Evolutionary conservation across 2,797 vertebrate genomes (phyloP).

Genomic region (Alcedo atthis): DNA sequence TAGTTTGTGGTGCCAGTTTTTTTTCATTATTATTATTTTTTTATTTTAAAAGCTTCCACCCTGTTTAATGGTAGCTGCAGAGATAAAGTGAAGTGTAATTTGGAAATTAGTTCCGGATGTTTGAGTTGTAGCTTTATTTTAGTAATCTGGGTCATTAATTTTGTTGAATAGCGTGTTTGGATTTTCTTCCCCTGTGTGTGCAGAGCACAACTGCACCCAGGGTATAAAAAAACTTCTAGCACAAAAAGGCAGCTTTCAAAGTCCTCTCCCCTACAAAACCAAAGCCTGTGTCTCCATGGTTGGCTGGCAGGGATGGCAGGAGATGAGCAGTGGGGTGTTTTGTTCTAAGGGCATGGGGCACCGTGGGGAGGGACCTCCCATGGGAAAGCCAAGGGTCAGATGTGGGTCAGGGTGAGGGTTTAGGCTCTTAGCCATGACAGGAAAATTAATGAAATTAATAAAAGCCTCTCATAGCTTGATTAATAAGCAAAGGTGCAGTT

Average conservation of each 20-base stretch:
- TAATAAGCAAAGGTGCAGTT: neutral
- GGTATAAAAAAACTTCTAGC: neutral
- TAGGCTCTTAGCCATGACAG: neutral
- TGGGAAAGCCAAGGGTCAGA: neutral
- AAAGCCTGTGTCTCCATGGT: neutral
- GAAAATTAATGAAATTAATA: fast-evolving
- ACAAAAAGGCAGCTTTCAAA: neutral
- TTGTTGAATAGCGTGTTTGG: neutral
- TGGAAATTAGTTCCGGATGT: slow-evolving; percentile 37
- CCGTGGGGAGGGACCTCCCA: fast-evolving
- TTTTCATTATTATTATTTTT: neutral
- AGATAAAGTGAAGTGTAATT: slow-evolving; percentile 38
- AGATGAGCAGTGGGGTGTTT: neutral
- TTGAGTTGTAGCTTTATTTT: slow-evolving; percentile 55
- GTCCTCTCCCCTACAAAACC: neutral
- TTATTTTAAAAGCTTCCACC: neutral
- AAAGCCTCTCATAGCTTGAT: neutral
- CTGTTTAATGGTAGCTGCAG: slow-evolving; percentile 3
- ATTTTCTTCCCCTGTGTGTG: neutral
- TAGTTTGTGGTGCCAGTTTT: neutral
- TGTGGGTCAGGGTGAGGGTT: neutral
- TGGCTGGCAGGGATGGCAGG: neutral
- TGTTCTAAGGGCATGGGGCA: neutral
- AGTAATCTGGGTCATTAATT: slow-evolving; percentile 56
- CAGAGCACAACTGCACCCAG: neutral